These are phyloP conservation scores for Zootoca vivipara DNA, from an alignment of 2,113 vertebrate genomes.

Conservation along the genomic window DNA sequence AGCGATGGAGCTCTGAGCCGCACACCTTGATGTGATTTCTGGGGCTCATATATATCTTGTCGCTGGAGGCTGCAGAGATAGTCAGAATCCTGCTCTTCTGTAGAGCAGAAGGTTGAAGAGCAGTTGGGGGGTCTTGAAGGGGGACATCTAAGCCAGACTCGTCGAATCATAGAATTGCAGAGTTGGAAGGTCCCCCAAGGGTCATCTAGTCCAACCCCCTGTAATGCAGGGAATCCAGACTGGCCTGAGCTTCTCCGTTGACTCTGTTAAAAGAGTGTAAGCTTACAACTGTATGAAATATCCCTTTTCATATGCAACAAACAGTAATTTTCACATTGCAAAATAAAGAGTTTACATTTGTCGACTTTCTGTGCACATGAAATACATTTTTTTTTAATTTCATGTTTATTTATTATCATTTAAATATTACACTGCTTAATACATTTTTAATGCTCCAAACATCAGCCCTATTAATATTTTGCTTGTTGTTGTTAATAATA, in stretches of 20 bases:
- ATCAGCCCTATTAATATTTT: neutral
- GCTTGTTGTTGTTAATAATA: neutral
- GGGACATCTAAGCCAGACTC: no score
- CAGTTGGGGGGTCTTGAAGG: no score
- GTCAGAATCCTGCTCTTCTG: neutral
- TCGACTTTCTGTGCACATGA: no score
- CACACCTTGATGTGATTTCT: neutral
- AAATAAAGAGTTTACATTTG: neutral
- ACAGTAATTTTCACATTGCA: neutral
- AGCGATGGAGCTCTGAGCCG: neutral
- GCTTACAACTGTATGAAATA: neutral
- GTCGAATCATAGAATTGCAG: neutral
- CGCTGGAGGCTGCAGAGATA: neutral
- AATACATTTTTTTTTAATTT: neutral
- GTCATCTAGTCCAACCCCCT: neutral
- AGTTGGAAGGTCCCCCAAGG: neutral
- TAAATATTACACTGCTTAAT: no score
- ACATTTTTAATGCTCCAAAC: neutral
- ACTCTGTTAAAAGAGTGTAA: neutral
- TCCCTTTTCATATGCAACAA: neutral
- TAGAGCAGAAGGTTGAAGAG: neutral
- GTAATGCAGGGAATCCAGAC: neutral
- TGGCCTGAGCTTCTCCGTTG: neutral
- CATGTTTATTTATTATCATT: no score
- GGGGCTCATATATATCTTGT: no score